These are phyloP conservation scores for Cordylochernes scorpioides DNA, from an alignment of 2,888 invertebrate genomes.

Conservation along the genomic window DNA sequence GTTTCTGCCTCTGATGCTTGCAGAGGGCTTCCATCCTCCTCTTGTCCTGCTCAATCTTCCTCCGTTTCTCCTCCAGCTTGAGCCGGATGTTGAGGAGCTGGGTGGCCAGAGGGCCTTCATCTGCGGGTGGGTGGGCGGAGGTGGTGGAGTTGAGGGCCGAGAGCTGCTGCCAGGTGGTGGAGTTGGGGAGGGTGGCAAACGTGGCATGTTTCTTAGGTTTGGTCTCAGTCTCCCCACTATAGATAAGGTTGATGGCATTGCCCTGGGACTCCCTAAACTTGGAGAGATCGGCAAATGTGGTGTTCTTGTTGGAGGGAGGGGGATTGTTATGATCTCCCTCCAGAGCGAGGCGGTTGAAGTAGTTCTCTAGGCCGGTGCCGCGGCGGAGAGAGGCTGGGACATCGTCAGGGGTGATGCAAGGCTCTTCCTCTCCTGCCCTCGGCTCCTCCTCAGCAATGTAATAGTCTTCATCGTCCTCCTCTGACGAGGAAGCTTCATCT, in stretches of 20 bases:
- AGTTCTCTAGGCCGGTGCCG: no score
- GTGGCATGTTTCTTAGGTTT: no score
- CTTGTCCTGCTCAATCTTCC: constrained; percentile 73
- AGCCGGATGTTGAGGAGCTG: constrained; percentile 60
- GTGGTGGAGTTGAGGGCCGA: constrained; percentile 35
- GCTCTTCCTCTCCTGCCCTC: no score
- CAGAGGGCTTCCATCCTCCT: constrained; percentile 56
- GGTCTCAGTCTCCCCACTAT: constrained; percentile 21
- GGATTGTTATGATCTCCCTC: no score
- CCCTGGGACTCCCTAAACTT: constrained; percentile 27
- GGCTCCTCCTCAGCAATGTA: no score
- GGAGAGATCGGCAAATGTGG: constrained; percentile 44
- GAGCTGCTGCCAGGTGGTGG: constrained; percentile 42
- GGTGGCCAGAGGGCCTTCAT: constrained; percentile 17
- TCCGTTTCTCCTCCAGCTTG: constrained; percentile 71
- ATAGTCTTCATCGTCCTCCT: no score
- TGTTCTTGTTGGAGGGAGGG: no score
- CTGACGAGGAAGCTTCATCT: no score
- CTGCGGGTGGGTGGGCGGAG: constrained; percentile 3
- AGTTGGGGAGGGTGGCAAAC: no score
- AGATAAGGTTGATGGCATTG: constrained; percentile 24
- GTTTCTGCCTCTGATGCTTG: constrained; percentile 56
- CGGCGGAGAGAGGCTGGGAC: no score
- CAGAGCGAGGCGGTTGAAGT: no score
- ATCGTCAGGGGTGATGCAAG: no score